Evolutionary conservation across 2,113 vertebrate species (phyloP).

Genomic region (Prolemur simus): DNA sequence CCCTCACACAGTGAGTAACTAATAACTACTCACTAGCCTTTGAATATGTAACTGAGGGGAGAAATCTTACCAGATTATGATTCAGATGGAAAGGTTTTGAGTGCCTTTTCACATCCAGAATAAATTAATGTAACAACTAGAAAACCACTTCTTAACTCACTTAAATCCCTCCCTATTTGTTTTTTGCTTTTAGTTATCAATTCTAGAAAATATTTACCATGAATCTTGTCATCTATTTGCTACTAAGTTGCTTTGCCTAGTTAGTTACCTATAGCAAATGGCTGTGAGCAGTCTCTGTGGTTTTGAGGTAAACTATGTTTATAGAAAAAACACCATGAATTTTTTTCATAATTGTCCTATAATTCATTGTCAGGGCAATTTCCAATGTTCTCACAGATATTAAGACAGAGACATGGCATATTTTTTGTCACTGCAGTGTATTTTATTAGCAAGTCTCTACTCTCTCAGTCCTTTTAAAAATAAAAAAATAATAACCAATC

Average conservation of each 20-base stretch:
- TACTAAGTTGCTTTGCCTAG: not conserved
- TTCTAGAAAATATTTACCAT: not conserved
- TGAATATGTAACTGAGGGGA: slow-evolving; percentile 17
- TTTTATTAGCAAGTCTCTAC: slow-evolving; percentile 15
- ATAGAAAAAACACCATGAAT: not conserved
- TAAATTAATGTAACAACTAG: slow-evolving; percentile 5
- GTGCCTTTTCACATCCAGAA: not conserved
- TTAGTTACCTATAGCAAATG: not conserved
- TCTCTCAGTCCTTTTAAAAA: slow-evolving; percentile 19
- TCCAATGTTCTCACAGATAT: not conserved
- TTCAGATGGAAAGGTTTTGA: not conserved
- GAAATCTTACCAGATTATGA: not conserved
- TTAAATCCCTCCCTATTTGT: not conserved
- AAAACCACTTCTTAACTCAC: slow-evolving; percentile 14
- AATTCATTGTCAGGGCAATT: not conserved
- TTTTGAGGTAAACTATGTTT: not conserved
- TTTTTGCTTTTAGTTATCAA: slow-evolving; percentile 14
- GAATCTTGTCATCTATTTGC: not conserved
- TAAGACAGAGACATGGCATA: not conserved
- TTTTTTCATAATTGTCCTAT: slow-evolving; percentile 16
- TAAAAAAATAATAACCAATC: slow-evolving; percentile 26
- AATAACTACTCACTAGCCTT: not conserved
- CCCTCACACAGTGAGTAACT: not conserved
- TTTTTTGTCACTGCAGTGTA: not conserved
- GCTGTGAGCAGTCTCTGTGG: not conserved